A percentile compares a stretch with the other conserved stretches of the same genome.
phyloP scores from a whole-genome alignment of 1,140 invertebrate genomes.

The Megalopta genalis region DNA sequence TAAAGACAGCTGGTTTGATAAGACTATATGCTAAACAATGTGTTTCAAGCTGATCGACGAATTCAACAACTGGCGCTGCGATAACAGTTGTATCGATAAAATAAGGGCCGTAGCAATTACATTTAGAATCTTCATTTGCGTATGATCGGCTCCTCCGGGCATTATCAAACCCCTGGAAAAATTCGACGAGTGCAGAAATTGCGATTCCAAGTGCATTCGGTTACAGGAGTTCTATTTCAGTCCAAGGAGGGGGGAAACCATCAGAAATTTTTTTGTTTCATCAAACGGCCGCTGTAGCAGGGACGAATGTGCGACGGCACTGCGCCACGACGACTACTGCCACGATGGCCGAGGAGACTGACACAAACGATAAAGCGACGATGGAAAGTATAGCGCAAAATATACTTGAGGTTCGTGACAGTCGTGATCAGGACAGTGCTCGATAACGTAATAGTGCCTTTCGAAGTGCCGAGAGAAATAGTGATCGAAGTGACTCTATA shows the following conservation, averaged over 20 bases:
- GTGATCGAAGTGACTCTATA: background rate
- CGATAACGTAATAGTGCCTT: conserved; percentile 76
- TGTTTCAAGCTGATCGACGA: conserved; percentile 20
- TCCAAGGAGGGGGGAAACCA: too few relatives aligned
- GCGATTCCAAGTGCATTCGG: background rate
- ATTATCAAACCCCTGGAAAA: background rate
- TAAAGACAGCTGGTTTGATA: conserved; percentile 8
- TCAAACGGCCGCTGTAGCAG: background rate
- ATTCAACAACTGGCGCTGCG: conserved; percentile 49
- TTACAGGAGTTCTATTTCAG: background rate
- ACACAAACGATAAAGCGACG: conserved; percentile 71
- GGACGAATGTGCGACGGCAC: conserved; percentile 38
- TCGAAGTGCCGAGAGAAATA: conserved; percentile 7
- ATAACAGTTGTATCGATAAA: conserved; percentile 57
- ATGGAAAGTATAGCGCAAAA: conserved; percentile 74
- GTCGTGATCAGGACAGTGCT: conserved; percentile 29
- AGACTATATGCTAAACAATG: conserved; percentile 1
- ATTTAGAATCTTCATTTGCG: too few relatives aligned
- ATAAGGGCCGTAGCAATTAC: conserved; percentile 45
- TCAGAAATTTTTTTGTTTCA: conserved; percentile 6
- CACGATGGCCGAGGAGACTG: conserved; percentile 79
- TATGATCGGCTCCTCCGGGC: background rate
- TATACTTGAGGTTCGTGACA: conserved; percentile 73
- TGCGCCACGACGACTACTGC: conserved; percentile 75
- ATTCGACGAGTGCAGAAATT: background rate